phyloP scores from a whole-genome alignment of 2,113 vertebrate genomes.

The Origma solitaria region DNA sequence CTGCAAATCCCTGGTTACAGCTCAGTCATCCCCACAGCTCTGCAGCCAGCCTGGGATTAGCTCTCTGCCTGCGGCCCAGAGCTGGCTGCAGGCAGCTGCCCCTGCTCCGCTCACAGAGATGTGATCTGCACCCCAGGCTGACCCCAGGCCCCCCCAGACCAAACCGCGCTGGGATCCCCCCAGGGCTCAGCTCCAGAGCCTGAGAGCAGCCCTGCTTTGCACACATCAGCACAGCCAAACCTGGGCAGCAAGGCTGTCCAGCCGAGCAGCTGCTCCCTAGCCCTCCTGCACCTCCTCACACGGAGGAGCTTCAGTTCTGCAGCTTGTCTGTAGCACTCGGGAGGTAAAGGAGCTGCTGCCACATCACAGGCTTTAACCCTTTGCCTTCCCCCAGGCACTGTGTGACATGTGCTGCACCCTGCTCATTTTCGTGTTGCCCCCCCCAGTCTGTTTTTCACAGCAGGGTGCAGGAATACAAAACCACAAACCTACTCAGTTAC shows the following conservation, averaged over 20 bases:
- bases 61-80: accelerated
- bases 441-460: neutral
- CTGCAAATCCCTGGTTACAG: neutral
- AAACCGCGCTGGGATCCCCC: neutral
- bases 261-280: neutral
- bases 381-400: neutral
- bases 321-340: neutral
- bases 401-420: neutral
- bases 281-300: neutral
- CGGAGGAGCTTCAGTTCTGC: neutral
- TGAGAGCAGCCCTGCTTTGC: neutral
- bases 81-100: neutral
- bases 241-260: neutral
- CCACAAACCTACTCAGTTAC: neutral
- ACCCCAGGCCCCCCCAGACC: neutral
- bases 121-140: accelerated
- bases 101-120: no score
- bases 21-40: neutral
- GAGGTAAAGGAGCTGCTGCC: neutral
- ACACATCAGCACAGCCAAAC: neutral
- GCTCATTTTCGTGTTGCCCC: accelerated
- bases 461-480: neutral
- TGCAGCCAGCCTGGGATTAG: neutral
- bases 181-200: neutral
- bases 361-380: neutral